phyloP scores from a whole-genome alignment of 2,113 vertebrate species.

The Addax nasomaculatus region DNA sequence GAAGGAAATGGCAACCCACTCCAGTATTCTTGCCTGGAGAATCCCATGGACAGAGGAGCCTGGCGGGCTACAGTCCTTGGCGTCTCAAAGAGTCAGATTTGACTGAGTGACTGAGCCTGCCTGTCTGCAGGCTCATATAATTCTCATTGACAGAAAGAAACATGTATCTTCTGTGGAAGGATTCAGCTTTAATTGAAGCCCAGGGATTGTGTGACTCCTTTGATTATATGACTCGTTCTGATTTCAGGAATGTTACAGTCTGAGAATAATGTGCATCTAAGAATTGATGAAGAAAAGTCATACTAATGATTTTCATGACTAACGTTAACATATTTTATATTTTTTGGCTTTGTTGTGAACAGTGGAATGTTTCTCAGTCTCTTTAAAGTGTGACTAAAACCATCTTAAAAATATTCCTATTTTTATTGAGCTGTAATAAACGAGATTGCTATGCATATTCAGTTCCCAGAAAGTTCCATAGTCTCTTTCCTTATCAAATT shows the following conservation, averaged over 20 bases:
- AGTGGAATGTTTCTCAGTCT: background rate
- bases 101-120: background rate
- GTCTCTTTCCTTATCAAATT: background rate
- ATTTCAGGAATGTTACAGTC: background rate
- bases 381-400: slow-evolving; percentile 4
- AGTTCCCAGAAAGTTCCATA: background rate
- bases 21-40: background rate
- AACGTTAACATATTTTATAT: slow-evolving; percentile 10
- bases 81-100: background rate
- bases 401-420: background rate
- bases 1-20: background rate
- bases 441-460: background rate
- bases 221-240: background rate
- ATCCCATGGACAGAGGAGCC: background rate
- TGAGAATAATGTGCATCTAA: slow-evolving; percentile 27
- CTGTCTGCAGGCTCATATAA: background rate
- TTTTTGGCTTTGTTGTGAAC: background rate
- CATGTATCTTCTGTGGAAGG: background rate
- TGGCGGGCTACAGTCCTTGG: background rate
- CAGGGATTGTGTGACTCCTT: background rate
- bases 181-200: slow-evolving; percentile 3
- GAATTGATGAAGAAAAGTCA: background rate
- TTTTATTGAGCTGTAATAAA: slow-evolving; percentile 3
- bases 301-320: slow-evolving; percentile 35
- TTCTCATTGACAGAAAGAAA: background rate